Conservation (phyloP, 2,888 invertebrate species). For the Strigamia transsilvanica region DNA sequence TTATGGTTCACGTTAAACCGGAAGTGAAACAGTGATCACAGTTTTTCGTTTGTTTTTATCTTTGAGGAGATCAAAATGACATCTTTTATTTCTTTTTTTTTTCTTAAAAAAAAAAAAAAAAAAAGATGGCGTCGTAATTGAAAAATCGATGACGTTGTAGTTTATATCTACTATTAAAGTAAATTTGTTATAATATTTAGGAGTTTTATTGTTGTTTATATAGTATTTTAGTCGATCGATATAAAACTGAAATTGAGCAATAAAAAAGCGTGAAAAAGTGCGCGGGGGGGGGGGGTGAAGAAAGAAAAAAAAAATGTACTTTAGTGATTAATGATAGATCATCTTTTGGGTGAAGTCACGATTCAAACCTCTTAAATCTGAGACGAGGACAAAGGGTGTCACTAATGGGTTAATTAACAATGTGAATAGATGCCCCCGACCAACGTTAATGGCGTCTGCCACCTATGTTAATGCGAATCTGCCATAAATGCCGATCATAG, state of each 20-base stretch:
- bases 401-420: slow-evolving; percentile 47
- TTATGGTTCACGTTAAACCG: slow-evolving; percentile 33
- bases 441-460: slow-evolving; percentile 39
- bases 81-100: slow-evolving; percentile 28
- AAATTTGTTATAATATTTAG: neutral
- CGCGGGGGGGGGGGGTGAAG: neutral
- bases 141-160: slow-evolving; percentile 15
- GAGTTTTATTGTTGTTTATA: neutral
- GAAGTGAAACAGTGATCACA: slow-evolving; percentile 41
- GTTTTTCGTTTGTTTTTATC: slow-evolving; percentile 31
- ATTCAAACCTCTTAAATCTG: slow-evolving; percentile 12
- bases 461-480: slow-evolving; percentile 45
- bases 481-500: slow-evolving; percentile 48
- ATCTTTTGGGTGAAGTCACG: slow-evolving; percentile 28
- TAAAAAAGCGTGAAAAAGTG: neutral
- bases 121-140: slow-evolving; percentile 23
- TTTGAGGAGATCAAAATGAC: slow-evolving; percentile 15
- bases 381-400: slow-evolving; percentile 43
- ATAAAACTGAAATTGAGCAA: neutral
- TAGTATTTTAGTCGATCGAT: no score
- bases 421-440: slow-evolving; percentile 35
- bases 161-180: neutral
- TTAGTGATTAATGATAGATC: slow-evolving; percentile 37
- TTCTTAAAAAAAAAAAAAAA: neutral
- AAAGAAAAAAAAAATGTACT: neutral